Conservation (phyloP, 2,113 vertebrate species). For the Ginglymostoma cirratum region DNA sequence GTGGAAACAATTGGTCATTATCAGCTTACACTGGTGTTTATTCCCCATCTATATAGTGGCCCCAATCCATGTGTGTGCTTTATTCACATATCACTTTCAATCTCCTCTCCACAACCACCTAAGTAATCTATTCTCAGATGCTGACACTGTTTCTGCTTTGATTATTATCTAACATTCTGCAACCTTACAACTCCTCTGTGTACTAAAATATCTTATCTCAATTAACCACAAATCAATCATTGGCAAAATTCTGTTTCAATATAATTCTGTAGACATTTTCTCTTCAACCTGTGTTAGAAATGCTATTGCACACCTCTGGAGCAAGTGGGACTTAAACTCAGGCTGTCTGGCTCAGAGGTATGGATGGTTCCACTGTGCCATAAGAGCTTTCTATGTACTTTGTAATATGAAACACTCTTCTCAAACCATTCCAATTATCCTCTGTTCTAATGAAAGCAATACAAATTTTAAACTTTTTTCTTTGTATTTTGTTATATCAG, state of each 20-base stretch:
- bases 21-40: not conserved
- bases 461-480: not conserved
- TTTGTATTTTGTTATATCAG: not conserved
- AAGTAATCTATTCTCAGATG: not conserved
- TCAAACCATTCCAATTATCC: not conserved
- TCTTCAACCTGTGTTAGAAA: no score
- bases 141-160: not conserved
- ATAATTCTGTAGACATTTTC: no score
- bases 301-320: no score
- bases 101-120: not conserved
- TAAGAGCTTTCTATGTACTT: not conserved
- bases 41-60: not conserved
- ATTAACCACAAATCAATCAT: not conserved
- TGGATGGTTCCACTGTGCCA: not conserved
- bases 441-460: not conserved
- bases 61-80: not conserved
- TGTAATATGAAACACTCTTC: not conserved
- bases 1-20: not conserved
- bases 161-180: not conserved
- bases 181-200: not conserved
- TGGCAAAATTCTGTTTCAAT: not conserved
- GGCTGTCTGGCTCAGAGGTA: no score
- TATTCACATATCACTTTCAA: not conserved
- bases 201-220: not conserved
- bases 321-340: no score